phyloP scores from a whole-genome alignment of 2,113 vertebrate species.

The Genyomyrus donnyi region DNA sequence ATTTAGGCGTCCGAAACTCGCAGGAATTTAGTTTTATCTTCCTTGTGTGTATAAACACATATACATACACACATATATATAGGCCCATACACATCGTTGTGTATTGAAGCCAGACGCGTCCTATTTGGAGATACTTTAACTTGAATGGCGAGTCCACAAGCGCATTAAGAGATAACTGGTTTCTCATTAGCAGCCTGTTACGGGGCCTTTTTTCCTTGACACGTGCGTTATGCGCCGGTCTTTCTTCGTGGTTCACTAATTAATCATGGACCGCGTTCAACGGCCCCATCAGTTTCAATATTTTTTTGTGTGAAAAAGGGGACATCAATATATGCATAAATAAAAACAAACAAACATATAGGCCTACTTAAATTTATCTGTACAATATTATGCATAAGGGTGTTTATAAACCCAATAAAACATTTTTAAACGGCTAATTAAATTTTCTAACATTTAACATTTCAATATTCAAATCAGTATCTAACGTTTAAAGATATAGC shows the following conservation, averaged over 20 bases:
- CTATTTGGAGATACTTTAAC: slow-evolving; percentile 3
- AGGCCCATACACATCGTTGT: background rate
- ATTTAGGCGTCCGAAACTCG: background rate
- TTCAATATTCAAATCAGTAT: background rate
- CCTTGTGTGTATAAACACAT: background rate
- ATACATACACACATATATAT: background rate
- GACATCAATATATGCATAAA: background rate
- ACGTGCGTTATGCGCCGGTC: slow-evolving; percentile 7
- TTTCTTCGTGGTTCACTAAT: slow-evolving; percentile 1
- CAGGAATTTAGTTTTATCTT: background rate
- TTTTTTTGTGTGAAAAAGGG: background rate
- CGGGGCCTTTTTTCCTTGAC: slow-evolving; percentile 13
- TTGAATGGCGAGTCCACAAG: background rate
- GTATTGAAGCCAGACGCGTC: slow-evolving; percentile 21
- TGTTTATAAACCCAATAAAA: background rate
- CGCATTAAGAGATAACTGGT: slow-evolving; percentile 2
- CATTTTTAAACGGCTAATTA: background rate
- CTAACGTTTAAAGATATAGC: background rate
- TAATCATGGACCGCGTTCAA: slow-evolving; percentile 10
- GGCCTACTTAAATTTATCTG: background rate
- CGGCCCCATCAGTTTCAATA: background rate
- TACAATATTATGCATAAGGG: background rate
- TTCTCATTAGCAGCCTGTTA: slow-evolving; percentile 24
- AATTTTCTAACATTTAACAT: background rate
- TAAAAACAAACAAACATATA: background rate